These are phyloP conservation scores for Drosophila ironensis DNA, from an alignment of 1,140 invertebrate genomes.

Conservation along the genomic window DNA sequence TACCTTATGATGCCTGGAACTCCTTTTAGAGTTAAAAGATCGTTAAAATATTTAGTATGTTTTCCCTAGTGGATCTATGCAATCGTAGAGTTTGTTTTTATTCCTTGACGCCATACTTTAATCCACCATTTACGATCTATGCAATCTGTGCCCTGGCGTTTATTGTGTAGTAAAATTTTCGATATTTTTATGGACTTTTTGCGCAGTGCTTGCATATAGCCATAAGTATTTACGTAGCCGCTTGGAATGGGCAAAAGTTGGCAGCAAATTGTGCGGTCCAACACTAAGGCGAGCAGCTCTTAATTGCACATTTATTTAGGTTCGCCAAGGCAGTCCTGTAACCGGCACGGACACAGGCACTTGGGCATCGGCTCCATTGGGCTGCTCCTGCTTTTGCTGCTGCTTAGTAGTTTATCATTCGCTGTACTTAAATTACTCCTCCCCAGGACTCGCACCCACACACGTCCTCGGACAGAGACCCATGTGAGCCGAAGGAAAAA, in stretches of 20 bases:
- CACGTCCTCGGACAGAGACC: slow-evolving; percentile 3
- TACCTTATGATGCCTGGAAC: too few species aligned
- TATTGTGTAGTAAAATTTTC: background rate
- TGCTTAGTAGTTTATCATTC: slow-evolving; percentile 80
- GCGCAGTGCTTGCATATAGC: slow-evolving; percentile 18
- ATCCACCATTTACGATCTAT: too few species aligned
- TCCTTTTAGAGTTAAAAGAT: too few species aligned
- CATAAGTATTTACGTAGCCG: slow-evolving; percentile 36
- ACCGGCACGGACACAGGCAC: too few species aligned
- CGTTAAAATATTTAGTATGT: too few species aligned
- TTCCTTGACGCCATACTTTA: too few species aligned
- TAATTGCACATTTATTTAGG: slow-evolving; percentile 81
- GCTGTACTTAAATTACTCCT: slow-evolving; percentile 69
- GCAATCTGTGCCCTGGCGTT: too few species aligned
- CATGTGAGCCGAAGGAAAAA: slow-evolving; percentile 39
- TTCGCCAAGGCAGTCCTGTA: slow-evolving; percentile 54
- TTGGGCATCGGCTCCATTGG: slow-evolving; percentile 14
- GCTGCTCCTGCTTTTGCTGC: slow-evolving; percentile 16
- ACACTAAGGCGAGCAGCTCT: slow-evolving; percentile 76
- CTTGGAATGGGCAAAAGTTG: slow-evolving; percentile 56
- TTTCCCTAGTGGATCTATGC: too few species aligned
- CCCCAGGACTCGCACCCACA: slow-evolving; percentile 13
- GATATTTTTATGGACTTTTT: background rate
- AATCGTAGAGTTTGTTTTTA: too few species aligned
- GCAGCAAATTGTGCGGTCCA: slow-evolving; percentile 74